A percentile compares a stretch with the other conserved stretches of the same genome.
Evolutionary conservation across 1,140 invertebrate species (phyloP).

Genomic region (Zeugodacus cucurbitae): DNA sequence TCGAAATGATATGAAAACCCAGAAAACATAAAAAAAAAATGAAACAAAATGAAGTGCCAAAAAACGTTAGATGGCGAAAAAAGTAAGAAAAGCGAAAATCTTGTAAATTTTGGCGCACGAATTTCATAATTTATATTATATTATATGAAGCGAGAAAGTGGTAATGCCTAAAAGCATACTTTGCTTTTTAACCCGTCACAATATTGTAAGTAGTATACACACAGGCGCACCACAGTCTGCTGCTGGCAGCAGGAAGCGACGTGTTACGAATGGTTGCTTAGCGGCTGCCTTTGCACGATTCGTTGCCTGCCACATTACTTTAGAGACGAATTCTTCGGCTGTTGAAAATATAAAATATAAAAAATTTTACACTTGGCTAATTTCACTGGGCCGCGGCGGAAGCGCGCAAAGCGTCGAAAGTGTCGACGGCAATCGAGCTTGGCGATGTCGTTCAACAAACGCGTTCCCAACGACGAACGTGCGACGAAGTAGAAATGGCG

Average conservation of each 20-base stretch:
- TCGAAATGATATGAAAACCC: background rate
- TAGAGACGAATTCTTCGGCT: background rate
- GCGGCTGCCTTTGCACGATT: background rate
- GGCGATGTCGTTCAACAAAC: background rate
- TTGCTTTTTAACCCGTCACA: slow-evolving; percentile 17
- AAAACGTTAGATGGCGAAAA: background rate
- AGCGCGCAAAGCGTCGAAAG: background rate
- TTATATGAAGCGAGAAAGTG: slow-evolving; percentile 4
- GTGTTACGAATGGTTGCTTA: background rate
- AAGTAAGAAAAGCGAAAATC: background rate
- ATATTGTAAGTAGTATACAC: background rate
- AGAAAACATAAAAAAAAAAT: background rate
- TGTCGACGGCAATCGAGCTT: background rate
- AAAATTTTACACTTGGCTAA: slow-evolving; percentile 4
- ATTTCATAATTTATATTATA: slow-evolving; percentile 14
- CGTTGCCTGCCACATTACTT: background rate
- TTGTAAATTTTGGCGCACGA: slow-evolving; percentile 1
- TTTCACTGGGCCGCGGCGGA: background rate
- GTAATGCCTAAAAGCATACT: slow-evolving; percentile 5
- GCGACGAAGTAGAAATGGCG: background rate
- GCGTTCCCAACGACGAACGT: background rate
- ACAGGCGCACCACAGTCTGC: background rate
- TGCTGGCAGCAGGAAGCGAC: background rate
- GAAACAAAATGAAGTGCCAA: slow-evolving; percentile 9
- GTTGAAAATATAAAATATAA: background rate